Evolutionary conservation across 2,113 vertebrate species (phyloP), one percentile per base, ranked within the genome.

Genomic region (Lophura nycthemera): DNA sequence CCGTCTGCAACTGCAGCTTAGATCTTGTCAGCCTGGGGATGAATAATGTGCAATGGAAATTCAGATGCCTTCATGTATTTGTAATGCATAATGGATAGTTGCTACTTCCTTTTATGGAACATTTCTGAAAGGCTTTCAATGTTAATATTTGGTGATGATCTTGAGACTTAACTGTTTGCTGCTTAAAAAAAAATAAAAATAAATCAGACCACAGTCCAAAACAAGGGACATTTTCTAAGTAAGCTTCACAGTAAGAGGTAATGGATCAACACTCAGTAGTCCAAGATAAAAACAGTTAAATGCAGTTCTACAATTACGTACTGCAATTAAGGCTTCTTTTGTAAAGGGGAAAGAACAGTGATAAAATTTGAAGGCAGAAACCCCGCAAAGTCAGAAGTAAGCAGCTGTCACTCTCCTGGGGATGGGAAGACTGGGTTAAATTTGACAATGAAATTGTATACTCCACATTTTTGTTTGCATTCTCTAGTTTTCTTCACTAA

Each of bases 91-190:
- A 79, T 72, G 32, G 63, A 83, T 56, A 96, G 43, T 76, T 52
- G 72, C 64, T 71, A 73, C 95, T 92, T 97, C 97, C 97, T 97
- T 97, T 97, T 97, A 96, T 96, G 97, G 96, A 96, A 88, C 81
- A 11, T 29, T 93, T 22, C 60, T 64, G 84, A 97, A 95, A 94
- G 90, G 64, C 18, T 88, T 83, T 91, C 63, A 93, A 52, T 80
- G 90, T 64, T 86, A 82, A 90, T 84, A 74, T 42, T 34, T 42
- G 45, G 70, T 77, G 81, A 82, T 47, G 71, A 45, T 32, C 67
- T 81, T 82, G 22, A 92, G 59, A 78, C 69, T 66, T 76, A 48
- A 45, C 36, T 77, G 56, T 69, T 85, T 54, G 40, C 50, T 88
- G 27, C 66, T 38, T 78, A 89, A 83, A 43, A 43, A 42, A 15